Conservation (phyloP, 2,113 vertebrate species). For the Psephotus haematonotus region DNA sequence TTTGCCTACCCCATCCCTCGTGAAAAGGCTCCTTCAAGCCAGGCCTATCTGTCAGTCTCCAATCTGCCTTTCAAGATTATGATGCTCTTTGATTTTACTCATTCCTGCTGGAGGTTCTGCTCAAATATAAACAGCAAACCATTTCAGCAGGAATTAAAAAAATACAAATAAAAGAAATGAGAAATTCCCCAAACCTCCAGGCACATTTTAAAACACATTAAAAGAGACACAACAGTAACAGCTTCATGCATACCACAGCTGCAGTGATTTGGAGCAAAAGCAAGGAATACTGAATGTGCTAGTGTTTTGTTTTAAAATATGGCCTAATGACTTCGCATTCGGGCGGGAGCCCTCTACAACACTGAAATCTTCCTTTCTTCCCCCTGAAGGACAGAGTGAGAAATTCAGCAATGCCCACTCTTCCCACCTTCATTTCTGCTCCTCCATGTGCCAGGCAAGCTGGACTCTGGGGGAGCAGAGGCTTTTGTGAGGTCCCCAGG, state of each 20-base stretch:
- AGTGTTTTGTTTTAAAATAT: conserved; percentile 49
- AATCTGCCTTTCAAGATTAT: conserved; percentile 8
- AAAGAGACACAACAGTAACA: conserved; percentile 24
- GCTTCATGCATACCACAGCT: conserved; percentile 54
- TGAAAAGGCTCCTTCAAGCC: conserved; percentile 67
- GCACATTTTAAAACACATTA: conserved; percentile 29
- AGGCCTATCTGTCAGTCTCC: conserved; percentile 21
- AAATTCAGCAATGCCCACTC: background rate
- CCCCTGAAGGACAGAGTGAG: background rate
- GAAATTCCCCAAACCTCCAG: conserved; percentile 55
- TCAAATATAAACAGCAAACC: conserved; percentile 57
- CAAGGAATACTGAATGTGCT: background rate
- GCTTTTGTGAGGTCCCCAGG: conserved; percentile 38
- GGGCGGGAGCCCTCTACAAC: background rate
- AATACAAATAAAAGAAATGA: conserved; percentile 57
- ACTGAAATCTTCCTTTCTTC: background rate
- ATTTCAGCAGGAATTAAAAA: conserved; percentile 55
- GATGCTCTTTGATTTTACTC: conserved; percentile 65
- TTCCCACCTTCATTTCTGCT: background rate
- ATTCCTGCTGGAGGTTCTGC: conserved; percentile 55
- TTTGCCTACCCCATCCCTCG: background rate
- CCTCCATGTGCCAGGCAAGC: background rate
- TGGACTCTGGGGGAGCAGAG: background rate
- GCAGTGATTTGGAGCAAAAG: conserved; percentile 36
- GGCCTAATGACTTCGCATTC: background rate